phyloP scores from a whole-genome alignment of 2,888 invertebrate genomes.

The Melanostoma mellinum region DNA sequence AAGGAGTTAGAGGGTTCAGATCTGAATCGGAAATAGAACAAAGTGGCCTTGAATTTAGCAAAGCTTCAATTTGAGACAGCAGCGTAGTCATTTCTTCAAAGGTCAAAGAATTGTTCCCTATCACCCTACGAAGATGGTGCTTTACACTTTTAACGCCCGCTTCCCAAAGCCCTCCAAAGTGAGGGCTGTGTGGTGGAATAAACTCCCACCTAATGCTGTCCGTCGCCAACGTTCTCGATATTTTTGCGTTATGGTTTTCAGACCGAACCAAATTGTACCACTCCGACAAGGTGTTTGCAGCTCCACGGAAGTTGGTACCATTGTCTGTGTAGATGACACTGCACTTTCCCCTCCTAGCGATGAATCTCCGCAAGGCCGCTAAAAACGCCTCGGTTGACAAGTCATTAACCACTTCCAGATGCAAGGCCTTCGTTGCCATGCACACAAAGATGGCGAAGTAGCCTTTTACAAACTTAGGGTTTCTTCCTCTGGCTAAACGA shows the following conservation, averaged over 20 bases:
- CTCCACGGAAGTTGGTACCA: no score
- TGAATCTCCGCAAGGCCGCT: constrained; percentile 9
- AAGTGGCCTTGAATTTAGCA: constrained; percentile 30
- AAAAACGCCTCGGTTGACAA: background rate
- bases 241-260: no score
- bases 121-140: background rate
- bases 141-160: background rate
- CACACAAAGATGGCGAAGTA: constrained; percentile 5
- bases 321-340: no score
- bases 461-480: background rate
- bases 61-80: constrained; percentile 51
- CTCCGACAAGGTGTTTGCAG: no score
- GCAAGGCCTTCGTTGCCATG: constrained; percentile 15
- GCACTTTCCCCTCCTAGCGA: constrained; percentile 5
- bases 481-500: background rate
- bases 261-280: no score
- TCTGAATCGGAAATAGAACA: constrained; percentile 34
- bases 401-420: background rate
- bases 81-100: constrained; percentile 42
- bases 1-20: constrained; percentile 20
- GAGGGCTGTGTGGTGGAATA: background rate
- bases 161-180: background rate
- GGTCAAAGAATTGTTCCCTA: background rate
- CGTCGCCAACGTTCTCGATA: background rate
- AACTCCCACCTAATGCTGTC: background rate